Percentiles rank a stretch among this genome's conserved stretches.
phyloP scores from a whole-genome alignment of 2,797 vertebrate species.

The Nannoperca obscura region DNA sequence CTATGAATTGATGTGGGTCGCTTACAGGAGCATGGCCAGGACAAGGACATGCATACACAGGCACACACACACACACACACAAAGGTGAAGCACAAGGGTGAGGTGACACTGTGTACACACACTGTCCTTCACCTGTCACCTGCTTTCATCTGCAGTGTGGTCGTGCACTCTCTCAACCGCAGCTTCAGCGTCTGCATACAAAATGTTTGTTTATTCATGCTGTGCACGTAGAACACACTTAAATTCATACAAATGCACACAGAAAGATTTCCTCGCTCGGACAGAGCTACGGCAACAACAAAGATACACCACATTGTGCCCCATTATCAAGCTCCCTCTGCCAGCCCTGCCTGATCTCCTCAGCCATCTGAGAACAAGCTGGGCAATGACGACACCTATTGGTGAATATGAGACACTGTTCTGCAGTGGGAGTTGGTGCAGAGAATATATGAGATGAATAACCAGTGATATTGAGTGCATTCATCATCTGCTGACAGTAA shows the following conservation, averaged over 20 bases:
- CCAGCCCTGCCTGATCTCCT: slow-evolving; percentile 12
- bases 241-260: slow-evolving; percentile 6
- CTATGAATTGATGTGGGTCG: slow-evolving; percentile 79
- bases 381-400: slow-evolving; percentile 80
- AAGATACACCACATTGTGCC: slow-evolving; percentile 30
- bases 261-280: slow-evolving; percentile 5
- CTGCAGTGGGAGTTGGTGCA: slow-evolving; percentile 18
- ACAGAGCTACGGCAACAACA: slow-evolving; percentile 38
- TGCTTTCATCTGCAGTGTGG: slow-evolving; percentile 32
- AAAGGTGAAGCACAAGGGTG: slow-evolving; percentile 40
- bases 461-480: slow-evolving; percentile 79
- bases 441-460: slow-evolving; percentile 77
- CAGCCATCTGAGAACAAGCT: slow-evolving; percentile 59
- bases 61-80: slow-evolving; percentile 31
- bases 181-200: not conserved
- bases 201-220: slow-evolving; percentile 20
- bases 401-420: slow-evolving; percentile 12
- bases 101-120: slow-evolving; percentile 39
- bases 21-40: slow-evolving; percentile 74
- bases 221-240: not conserved
- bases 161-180: slow-evolving; percentile 14
- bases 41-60: slow-evolving; percentile 60
- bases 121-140: slow-evolving; percentile 67
- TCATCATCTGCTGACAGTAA: slow-evolving; percentile 79
- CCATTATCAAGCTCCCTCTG: slow-evolving; percentile 14